These are phyloP conservation scores for Sorex maritimensis DNA, from an alignment of 2,797 vertebrate genomes.

Conservation along the genomic window DNA sequence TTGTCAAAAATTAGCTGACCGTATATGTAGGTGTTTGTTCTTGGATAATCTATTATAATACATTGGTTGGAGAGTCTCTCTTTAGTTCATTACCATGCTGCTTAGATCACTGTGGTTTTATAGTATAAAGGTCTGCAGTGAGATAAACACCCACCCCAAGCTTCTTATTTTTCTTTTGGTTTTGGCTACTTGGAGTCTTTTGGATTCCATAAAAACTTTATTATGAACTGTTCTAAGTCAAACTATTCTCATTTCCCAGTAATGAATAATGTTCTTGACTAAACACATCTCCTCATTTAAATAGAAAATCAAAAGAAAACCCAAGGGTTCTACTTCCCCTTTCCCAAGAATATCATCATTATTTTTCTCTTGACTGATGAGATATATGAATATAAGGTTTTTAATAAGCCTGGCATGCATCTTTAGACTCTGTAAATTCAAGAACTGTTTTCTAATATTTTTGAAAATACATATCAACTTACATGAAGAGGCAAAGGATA, in stretches of 20 bases:
- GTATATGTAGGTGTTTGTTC: too few relatives aligned
- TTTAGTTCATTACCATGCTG: too few relatives aligned
- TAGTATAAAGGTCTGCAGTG: too few relatives aligned
- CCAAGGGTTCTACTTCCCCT: neutral
- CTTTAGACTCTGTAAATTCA: neutral
- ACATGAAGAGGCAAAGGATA: neutral
- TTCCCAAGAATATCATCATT: neutral
- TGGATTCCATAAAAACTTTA: too few relatives aligned
- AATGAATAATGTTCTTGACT: neutral
- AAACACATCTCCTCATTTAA: neutral
- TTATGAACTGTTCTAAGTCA: too few relatives aligned
- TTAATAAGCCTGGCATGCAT: neutral
- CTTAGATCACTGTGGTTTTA: too few relatives aligned
- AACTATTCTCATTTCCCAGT: neutral
- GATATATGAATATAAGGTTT: neutral
- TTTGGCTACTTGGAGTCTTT: too few relatives aligned
- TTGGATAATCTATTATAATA: too few relatives aligned
- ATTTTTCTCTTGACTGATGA: slow-evolving; percentile 9
- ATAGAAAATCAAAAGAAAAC: neutral
- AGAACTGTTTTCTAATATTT: neutral
- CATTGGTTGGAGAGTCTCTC: too few relatives aligned
- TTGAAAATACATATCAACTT: slow-evolving; percentile 1
- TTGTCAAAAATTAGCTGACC: too few relatives aligned
- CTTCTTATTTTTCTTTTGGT: too few relatives aligned
- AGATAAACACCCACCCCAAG: too few relatives aligned